Percentiles rank a stretch among this genome's conserved stretches.
Conservation (phyloP, 1,140 invertebrate genomes). For the Apis dorsata region DNA sequence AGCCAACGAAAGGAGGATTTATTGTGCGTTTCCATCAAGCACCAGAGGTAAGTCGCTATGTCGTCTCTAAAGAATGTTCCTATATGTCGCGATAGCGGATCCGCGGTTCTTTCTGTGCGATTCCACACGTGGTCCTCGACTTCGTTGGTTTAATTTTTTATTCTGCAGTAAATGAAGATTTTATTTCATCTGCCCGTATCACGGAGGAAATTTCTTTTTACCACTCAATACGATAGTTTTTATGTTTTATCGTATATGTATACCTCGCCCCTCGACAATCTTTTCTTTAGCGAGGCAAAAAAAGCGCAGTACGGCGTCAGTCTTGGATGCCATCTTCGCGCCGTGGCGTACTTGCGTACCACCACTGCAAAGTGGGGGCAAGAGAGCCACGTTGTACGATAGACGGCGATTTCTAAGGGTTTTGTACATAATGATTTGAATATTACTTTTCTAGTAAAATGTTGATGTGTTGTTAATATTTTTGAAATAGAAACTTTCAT, state of each 20-base stretch:
- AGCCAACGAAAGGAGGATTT: conserved; percentile 43
- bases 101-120: conserved; percentile 52
- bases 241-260: conserved; percentile 10
- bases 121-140: conserved; percentile 70
- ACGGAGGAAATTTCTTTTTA: background rate
- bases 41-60: conserved; percentile 56
- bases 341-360: conserved; percentile 68
- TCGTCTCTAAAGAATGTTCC: background rate
- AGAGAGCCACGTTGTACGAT: conserved; percentile 70
- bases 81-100: conserved; percentile 11
- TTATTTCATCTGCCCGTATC: background rate
- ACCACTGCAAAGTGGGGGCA: conserved; percentile 61
- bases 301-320: conserved; percentile 73
- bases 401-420: conserved; percentile 34
- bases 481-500: background rate
- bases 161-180: background rate
- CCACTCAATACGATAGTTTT: background rate
- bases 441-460: conserved; percentile 21
- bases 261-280: conserved; percentile 42
- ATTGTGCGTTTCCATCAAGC: conserved; percentile 23
- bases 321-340: conserved; percentile 78
- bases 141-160: conserved; percentile 15
- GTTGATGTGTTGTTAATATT: background rate
- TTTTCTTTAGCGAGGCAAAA: conserved; percentile 58
- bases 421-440: conserved; percentile 20